Conservation (phyloP, 2,888 invertebrate species). For the Pterostichus madidus region DNA sequence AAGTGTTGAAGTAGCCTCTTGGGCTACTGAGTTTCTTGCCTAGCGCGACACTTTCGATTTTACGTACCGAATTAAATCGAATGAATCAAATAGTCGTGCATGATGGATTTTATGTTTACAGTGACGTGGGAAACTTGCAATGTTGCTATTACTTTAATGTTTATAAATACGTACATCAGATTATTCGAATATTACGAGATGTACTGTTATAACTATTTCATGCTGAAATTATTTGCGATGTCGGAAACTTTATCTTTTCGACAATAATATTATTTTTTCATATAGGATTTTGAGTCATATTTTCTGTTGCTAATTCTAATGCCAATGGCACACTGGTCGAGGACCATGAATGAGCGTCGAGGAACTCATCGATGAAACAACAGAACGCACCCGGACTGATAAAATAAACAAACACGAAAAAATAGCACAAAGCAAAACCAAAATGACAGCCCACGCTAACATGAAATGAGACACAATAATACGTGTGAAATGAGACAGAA, state of each 20-base stretch:
- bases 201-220: slow-evolving; percentile 16
- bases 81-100: slow-evolving; percentile 36
- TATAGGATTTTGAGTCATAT: too few relatives aligned
- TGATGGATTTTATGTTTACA: slow-evolving; percentile 8
- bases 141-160: neutral
- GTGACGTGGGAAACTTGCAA: slow-evolving; percentile 22
- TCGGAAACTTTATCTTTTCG: neutral
- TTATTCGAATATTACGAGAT: neutral
- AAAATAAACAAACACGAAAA: too few relatives aligned
- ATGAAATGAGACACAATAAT: too few relatives aligned
- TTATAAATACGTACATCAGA: neutral
- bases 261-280: neutral
- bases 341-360: too few relatives aligned
- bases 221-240: neutral
- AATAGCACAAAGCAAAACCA: too few relatives aligned
- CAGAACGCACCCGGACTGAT: too few relatives aligned
- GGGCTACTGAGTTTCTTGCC: neutral
- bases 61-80: slow-evolving; percentile 53
- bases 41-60: slow-evolving; percentile 50
- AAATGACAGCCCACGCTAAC: too few relatives aligned
- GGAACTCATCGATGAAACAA: too few relatives aligned
- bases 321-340: too few relatives aligned
- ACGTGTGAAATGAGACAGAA: too few relatives aligned
- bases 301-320: too few relatives aligned
- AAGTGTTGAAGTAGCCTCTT: neutral